Percentiles rank a stretch among this genome's conserved stretches.
These are phyloP conservation scores for Zeuzera pyrina DNA, from an alignment of 2,888 invertebrate species.

Conservation along the genomic window DNA sequence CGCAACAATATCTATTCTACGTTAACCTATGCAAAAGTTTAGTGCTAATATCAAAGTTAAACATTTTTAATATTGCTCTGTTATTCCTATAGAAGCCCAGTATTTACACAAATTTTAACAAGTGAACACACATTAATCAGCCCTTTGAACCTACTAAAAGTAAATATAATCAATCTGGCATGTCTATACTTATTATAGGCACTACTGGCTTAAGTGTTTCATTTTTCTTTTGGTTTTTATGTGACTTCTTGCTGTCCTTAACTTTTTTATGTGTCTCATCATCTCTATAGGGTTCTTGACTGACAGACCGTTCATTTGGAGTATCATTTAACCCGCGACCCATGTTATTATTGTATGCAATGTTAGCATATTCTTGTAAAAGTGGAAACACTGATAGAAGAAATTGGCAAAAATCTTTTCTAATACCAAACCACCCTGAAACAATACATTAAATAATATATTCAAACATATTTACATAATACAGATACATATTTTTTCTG, in stretches of 20 bases:
- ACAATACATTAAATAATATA: constrained; percentile 21
- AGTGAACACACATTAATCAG: constrained; percentile 49
- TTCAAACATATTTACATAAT: constrained; percentile 9
- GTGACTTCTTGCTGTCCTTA: constrained; percentile 75
- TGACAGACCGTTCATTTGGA: constrained; percentile 46
- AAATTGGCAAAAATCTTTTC: constrained; percentile 98
- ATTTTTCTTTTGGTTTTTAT: constrained; percentile 81
- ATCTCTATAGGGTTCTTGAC: constrained; percentile 62
- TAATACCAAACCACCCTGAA: constrained; percentile 98
- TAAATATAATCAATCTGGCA: constrained; percentile 82
- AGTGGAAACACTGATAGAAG: constrained; percentile 95
- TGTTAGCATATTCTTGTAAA: constrained; percentile 98
- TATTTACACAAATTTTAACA: constrained; percentile 30
- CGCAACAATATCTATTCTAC: constrained; percentile 6
- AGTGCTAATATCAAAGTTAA: constrained; percentile 55
- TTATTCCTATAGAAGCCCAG: constrained; percentile 32
- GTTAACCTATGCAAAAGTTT: constrained; percentile 17
- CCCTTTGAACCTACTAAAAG: constrained; percentile 2
- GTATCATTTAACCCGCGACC: constrained; percentile 37
- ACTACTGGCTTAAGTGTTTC: constrained; percentile 89
- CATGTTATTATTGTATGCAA: constrained; percentile 87
- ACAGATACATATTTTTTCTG: background rate
- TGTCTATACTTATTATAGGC: constrained; percentile 91
- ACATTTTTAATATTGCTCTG: constrained; percentile 50
- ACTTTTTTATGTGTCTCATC: constrained; percentile 57